Evolutionary conservation across 2,888 invertebrate genomes (phyloP).

Genomic region (Plagodis dolabraria): DNA sequence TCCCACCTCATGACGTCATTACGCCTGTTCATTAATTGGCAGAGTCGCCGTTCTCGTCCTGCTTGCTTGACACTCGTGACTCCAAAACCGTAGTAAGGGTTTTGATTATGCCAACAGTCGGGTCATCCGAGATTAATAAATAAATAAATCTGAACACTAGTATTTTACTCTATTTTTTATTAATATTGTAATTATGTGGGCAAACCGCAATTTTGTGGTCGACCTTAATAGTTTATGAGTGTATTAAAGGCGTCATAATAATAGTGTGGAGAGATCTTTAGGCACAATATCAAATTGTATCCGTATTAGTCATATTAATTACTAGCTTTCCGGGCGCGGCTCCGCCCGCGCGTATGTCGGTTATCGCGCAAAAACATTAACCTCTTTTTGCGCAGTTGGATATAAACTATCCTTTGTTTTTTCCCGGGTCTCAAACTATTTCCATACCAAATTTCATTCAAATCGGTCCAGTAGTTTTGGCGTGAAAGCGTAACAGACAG

Average conservation of each 20-base stretch:
- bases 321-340: too few species aligned
- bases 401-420: too few species aligned
- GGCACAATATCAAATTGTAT: slow-evolving; percentile 42
- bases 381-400: too few species aligned
- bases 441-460: too few species aligned
- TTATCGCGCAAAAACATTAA: too few species aligned
- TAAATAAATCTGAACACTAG: slow-evolving; percentile 76
- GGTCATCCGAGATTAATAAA: slow-evolving; percentile 66
- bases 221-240: slow-evolving; percentile 73
- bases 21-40: too few species aligned
- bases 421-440: too few species aligned
- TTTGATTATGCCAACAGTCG: slow-evolving; percentile 3
- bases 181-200: slow-evolving; percentile 75
- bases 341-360: too few species aligned
- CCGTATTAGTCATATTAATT: slow-evolving; percentile 47
- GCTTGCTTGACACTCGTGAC: slow-evolving; percentile 28
- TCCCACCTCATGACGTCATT: too few species aligned
- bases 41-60: too few species aligned
- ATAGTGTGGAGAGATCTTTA: slow-evolving; percentile 56
- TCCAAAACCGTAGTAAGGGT: slow-evolving; percentile 52
- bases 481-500: too few species aligned
- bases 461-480: too few species aligned
- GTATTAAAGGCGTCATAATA: slow-evolving; percentile 80
- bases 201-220: slow-evolving; percentile 77
- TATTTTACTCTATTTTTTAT: slow-evolving; percentile 72